phyloP scores from a whole-genome alignment of 2,113 vertebrate genomes.

The Laticauda laticaudata region DNA sequence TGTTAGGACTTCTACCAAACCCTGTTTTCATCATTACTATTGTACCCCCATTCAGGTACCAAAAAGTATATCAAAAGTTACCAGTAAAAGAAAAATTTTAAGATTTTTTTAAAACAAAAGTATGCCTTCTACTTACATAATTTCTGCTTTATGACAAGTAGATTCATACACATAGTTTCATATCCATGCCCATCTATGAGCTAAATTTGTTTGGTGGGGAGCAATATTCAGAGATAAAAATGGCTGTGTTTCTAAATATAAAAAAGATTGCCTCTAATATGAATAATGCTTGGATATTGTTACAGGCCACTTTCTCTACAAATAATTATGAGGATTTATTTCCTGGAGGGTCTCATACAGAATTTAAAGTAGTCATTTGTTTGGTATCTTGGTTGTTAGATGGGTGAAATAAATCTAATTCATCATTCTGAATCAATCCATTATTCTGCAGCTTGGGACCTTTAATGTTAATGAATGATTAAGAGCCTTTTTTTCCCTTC shows the following conservation, averaged over 20 bases:
- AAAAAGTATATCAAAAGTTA: neutral
- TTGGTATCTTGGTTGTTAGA: neutral
- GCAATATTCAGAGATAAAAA: neutral
- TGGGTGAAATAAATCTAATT: neutral
- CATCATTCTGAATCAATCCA: neutral
- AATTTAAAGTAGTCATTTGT: neutral
- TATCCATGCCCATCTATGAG: neutral
- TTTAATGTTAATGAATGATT: neutral
- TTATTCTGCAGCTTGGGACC: neutral
- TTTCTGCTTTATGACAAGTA: neutral
- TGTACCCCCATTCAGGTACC: neutral
- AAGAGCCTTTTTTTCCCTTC: neutral
- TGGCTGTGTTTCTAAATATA: neutral
- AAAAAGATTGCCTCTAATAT: neutral
- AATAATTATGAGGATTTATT: neutral
- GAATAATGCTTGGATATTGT: neutral
- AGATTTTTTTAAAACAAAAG: neutral
- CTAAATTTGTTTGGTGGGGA: neutral
- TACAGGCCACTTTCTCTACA: neutral
- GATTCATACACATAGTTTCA: neutral
- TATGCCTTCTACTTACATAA: neutral
- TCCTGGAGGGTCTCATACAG: neutral
- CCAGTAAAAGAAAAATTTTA: neutral
- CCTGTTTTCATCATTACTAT: neutral
- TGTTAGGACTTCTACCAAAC: neutral